Base-by-base conservation (phyloP, 1,140 invertebrate species). In the Venustaconcha ellipsiformis region DNA sequence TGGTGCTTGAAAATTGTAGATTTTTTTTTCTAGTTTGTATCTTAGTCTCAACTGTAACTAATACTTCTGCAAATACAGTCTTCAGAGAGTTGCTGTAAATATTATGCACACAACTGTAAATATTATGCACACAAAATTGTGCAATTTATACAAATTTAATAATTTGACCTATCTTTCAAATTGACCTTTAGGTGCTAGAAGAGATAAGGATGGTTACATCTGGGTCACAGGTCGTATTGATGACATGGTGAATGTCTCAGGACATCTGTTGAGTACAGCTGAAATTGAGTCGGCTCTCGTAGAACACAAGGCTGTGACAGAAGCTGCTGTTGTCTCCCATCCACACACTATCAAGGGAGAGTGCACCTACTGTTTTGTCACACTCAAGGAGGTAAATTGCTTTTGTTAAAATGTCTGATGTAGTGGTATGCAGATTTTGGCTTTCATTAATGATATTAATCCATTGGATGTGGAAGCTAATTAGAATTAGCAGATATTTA, bases 211-310 rank as follows among this genome's bases (percentile, higher is more conserved):
- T 89, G 97, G 97, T 4, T 99, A 98, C 89, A 90, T 98, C 20
- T 99, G 97, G 97, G 94, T 99, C 26, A 99, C 97, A 2, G 98
- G 98, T 0, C 93, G 98, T 67, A 95, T 99, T 18, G 98, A 99
- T 89, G 98, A 99, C 86, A 97, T 99, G 96, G 90, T 99, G 67
- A 99, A 99, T 89, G 97, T 99, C 1, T 98, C 96, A 2, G 98
- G 98, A 0, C 98, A 99, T 91, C 90, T 99, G 23, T 94, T 99
- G 92, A 98, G 96, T 71, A 99, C 98, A 0, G 96, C 98, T 0
- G 96, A 99, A 82, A 92, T 93, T 20, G 97, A 99, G 91, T 95
- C 95, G 17, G 95, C 96, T 11, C 91, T 99, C 5, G 94, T 96
- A 0, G 95, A 87, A 70, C 88, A 90, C 76, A 62, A 73, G 14